Percentiles rank a stretch among this genome's conserved stretches.
Evolutionary conservation across 1,140 invertebrate species (phyloP).

Genomic region (Aphidius gifuensis): DNA sequence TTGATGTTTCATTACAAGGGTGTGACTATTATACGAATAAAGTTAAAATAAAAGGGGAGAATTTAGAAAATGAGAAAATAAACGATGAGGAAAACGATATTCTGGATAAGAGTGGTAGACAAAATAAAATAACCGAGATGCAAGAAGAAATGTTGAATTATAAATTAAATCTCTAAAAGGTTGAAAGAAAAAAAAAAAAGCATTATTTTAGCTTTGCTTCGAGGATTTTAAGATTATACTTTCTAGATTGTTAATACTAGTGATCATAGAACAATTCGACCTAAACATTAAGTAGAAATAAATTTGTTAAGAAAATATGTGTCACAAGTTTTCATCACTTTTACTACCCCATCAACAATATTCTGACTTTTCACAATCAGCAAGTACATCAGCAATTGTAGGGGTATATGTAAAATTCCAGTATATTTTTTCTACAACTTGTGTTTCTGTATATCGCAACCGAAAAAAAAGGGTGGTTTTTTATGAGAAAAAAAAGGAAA

Average conservation of each 20-base stretch:
- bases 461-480: no score
- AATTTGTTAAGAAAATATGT: constrained; percentile 10
- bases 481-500: no score
- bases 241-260: constrained; percentile 32
- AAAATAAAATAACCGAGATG: neutral
- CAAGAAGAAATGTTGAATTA: neutral
- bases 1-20: neutral
- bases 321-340: no score
- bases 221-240: constrained; percentile 29
- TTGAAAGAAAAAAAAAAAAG: constrained; percentile 18
- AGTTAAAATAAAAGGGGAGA: neutral
- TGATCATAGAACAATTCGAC: constrained; percentile 37
- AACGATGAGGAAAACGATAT: neutral
- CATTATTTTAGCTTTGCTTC: constrained; percentile 15
- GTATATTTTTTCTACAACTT: no score
- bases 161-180: constrained; percentile 4
- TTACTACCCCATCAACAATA: no score
- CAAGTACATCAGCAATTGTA: no score
- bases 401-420: no score
- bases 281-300: constrained; percentile 13
- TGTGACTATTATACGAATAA: neutral
- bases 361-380: no score
- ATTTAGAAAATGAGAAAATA: constrained; percentile 17
- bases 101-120: constrained; percentile 1
- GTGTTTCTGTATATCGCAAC: no score